Percentiles rank a stretch among this genome's conserved stretches.
Conservation (phyloP, 2,888 invertebrate genomes). For the Rhyacophila evoluta region DNA sequence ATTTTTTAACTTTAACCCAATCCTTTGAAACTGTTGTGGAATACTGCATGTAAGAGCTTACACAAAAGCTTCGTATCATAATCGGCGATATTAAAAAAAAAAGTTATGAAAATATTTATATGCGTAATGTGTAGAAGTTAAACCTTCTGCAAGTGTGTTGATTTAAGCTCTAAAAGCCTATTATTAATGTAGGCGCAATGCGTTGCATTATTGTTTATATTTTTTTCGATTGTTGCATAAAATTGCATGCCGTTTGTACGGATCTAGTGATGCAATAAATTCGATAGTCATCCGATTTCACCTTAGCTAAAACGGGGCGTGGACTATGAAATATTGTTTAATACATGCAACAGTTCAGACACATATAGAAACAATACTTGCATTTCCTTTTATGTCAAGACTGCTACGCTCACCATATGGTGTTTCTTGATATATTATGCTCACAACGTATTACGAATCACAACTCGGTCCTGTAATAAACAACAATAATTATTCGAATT, state of each 20-base stretch:
- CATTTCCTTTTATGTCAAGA: conserved; percentile 22
- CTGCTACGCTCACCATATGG: neutral
- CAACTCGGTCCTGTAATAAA: neutral
- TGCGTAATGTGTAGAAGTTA: too few species aligned
- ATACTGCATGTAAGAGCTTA: too few species aligned
- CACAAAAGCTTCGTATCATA: too few species aligned
- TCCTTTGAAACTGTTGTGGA: too few species aligned
- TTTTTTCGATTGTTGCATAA: neutral
- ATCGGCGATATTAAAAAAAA: too few species aligned
- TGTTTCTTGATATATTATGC: neutral
- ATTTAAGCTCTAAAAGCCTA: too few species aligned
- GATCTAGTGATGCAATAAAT: neutral
- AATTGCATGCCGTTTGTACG: neutral
- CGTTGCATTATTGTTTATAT: too few species aligned
- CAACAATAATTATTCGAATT: neutral
- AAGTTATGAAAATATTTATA: too few species aligned
- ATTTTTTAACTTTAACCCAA: too few species aligned
- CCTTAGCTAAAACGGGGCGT: neutral
- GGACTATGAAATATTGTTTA: neutral
- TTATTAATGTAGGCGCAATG: too few species aligned
- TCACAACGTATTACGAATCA: neutral
- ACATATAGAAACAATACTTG: neutral
- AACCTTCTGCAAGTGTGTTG: too few species aligned
- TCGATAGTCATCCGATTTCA: neutral
- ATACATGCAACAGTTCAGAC: neutral